Evolutionary conservation across 23 tunicate genomes (phyloP).

Genomic region (Trididemnum nubilum): DNA sequence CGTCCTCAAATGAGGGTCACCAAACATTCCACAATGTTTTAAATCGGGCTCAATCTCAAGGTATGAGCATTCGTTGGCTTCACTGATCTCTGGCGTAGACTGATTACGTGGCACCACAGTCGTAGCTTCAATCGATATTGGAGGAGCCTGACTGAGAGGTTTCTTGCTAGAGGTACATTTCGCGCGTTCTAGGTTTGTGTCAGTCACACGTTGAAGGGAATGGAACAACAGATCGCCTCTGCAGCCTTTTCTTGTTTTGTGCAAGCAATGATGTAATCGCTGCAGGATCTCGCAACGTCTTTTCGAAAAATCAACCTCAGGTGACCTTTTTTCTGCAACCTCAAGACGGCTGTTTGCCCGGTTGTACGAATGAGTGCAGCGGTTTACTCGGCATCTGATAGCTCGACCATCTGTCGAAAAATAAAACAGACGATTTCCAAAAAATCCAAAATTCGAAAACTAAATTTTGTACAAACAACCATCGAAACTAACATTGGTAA

Average conservation of each 20-base stretch:
- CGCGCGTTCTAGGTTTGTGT: not conserved
- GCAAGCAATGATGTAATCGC: constrained; percentile 22
- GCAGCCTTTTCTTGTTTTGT: not conserved
- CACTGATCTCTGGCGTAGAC: not conserved
- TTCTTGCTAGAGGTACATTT: constrained; percentile 8
- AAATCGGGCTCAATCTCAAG: constrained; percentile 43
- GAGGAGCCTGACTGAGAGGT: not conserved
- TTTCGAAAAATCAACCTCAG: not conserved
- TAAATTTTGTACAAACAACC: too few relatives aligned
- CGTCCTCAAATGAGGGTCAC: constrained; percentile 88
- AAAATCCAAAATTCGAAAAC: too few relatives aligned
- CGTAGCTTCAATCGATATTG: not conserved
- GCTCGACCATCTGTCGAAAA: not conserved
- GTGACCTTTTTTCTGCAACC: not conserved
- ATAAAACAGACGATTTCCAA: not conserved
- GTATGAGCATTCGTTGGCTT: constrained; percentile 44
- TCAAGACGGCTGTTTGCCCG: constrained; percentile 1
- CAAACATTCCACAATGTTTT: constrained; percentile 80
- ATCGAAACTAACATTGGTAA: too few relatives aligned
- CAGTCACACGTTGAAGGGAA: constrained; percentile 26
- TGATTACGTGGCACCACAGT: constrained; percentile 21
- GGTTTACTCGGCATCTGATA: constrained; percentile 10
- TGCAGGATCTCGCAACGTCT: constrained; percentile 14
- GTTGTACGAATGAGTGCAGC: not conserved
- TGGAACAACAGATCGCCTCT: constrained; percentile 60